Conservation (phyloP, 2,797 vertebrate genomes). For the Peromyscus melanophrys region DNA sequence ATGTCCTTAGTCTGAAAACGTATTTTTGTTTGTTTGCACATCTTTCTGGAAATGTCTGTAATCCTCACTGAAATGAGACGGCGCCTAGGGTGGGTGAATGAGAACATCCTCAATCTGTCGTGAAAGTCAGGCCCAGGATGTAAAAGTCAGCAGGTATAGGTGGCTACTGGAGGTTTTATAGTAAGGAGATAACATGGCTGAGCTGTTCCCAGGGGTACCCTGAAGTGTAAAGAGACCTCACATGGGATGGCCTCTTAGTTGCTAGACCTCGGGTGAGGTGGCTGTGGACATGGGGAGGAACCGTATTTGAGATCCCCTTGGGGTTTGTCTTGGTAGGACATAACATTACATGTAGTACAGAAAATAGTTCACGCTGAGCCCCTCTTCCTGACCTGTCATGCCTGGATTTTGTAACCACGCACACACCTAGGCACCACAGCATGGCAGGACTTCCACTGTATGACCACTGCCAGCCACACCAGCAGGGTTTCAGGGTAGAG, state of each 20-base stretch:
- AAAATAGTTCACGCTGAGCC: not conserved
- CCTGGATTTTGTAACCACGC: not conserved
- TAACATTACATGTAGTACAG: not conserved
- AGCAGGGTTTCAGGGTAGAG: not conserved
- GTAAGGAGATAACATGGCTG: not conserved
- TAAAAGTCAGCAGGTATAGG: not conserved
- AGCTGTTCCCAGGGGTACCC: not conserved
- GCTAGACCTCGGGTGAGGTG: not conserved
- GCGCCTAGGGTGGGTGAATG: not conserved
- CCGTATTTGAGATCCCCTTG: not conserved
- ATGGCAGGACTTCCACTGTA: not conserved
- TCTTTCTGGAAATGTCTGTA: not conserved
- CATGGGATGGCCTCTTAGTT: not conserved
- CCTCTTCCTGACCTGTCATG: not conserved
- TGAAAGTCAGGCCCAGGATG: not conserved
- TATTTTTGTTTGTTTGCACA: conserved; percentile 4
- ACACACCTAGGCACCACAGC: not conserved
- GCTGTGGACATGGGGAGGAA: too few relatives aligned
- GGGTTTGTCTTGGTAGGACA: not conserved
- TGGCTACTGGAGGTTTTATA: not conserved
- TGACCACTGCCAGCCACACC: not conserved
- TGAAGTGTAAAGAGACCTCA: not conserved
- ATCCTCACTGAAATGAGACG: not conserved
- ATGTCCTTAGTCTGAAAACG: not conserved
- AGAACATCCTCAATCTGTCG: not conserved